phyloP scores from a whole-genome alignment of 2,888 invertebrate genomes.

The Cephus sareptanus region DNA sequence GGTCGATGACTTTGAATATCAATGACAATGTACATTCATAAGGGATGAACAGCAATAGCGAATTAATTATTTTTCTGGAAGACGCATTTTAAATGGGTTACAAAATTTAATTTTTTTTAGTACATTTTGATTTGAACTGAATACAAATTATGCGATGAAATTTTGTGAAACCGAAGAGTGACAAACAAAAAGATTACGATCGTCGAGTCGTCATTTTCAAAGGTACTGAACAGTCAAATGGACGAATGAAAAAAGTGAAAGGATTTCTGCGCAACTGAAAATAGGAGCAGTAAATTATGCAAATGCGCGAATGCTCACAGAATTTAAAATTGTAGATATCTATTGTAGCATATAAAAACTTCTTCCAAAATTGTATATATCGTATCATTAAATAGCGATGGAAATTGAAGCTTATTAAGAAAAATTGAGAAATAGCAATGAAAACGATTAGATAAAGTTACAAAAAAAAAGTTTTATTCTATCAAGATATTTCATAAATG shows the following conservation, averaged over 20 bases:
- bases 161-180: too few relatives aligned
- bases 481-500: not conserved
- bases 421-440: not conserved
- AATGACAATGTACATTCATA: not conserved
- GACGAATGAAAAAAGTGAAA: slow-evolving; percentile 3
- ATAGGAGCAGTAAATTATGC: slow-evolving; percentile 4
- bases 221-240: not conserved
- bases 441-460: not conserved
- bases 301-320: not conserved
- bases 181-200: not conserved
- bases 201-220: not conserved
- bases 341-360: not conserved
- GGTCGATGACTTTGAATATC: not conserved
- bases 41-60: not conserved
- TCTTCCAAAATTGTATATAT: not conserved
- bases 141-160: too few relatives aligned
- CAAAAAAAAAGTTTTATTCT: not conserved
- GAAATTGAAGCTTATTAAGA: not conserved
- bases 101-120: not conserved
- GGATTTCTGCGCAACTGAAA: not conserved
- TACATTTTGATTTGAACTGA: too few relatives aligned
- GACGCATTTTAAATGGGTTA: not conserved
- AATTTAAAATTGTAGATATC: not conserved
- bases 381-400: not conserved
- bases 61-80: not conserved